phyloP scores from a whole-genome alignment of 2,797 vertebrate genomes.

The Hydrophis major region DNA sequence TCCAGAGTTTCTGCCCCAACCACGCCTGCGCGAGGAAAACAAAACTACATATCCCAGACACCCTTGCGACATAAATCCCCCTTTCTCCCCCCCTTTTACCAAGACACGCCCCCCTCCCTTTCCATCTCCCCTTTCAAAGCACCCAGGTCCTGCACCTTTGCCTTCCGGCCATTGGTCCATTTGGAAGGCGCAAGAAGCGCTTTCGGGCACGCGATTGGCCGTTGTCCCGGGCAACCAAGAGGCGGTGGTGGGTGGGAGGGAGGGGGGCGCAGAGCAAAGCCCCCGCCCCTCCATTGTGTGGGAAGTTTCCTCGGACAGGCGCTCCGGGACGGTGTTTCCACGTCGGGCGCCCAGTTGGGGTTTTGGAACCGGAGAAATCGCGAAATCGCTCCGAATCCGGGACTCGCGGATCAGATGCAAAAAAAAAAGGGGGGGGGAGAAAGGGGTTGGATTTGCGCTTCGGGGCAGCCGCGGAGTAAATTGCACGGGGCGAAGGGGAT shows the following conservation, averaged over 20 bases:
- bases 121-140: conserved; percentile 17
- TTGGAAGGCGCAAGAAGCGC: background rate
- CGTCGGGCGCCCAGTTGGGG: background rate
- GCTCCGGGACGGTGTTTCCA: background rate
- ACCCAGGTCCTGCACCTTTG: background rate
- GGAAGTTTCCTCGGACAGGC: background rate
- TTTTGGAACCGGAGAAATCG: background rate
- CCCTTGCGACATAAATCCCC: background rate
- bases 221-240: conserved; percentile 60
- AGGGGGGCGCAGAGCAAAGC: background rate
- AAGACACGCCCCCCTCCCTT: background rate
- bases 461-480: background rate
- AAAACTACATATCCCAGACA: conserved; percentile 41
- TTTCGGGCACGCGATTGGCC: conserved; percentile 43
- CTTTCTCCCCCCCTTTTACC: background rate
- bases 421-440: background rate
- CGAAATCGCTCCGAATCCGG: background rate
- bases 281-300: background rate
- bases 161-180: background rate
- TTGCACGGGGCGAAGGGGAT: background rate
- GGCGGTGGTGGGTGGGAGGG: background rate
- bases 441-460: background rate
- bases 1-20: background rate
- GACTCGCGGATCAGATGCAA: background rate
- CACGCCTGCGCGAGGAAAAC: too few relatives aligned